Percentiles rank a stretch among this genome's conserved stretches.
Conservation (phyloP, 2,888 invertebrate genomes). For the Labia minor region DNA sequence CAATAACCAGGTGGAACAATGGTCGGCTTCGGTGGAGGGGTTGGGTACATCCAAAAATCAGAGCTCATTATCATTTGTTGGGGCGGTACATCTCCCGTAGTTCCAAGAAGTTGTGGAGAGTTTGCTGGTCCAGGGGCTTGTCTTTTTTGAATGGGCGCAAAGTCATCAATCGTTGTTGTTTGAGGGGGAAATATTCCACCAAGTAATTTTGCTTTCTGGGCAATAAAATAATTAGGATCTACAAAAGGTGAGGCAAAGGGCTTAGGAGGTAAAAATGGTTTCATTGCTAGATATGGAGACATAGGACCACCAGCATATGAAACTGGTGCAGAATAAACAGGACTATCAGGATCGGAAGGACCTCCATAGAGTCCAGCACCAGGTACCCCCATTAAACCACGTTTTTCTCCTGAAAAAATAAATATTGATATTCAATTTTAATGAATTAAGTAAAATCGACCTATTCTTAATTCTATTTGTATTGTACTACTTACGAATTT, state of each 20-base stretch:
- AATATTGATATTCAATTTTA: neutral
- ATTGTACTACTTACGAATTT: neutral
- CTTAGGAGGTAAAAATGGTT: conserved; percentile 31
- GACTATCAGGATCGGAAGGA: conserved; percentile 17
- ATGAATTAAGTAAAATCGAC: no score
- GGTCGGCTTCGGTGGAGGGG: conserved; percentile 21
- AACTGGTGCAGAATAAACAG: neutral
- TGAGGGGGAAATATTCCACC: conserved; percentile 21
- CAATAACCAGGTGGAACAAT: conserved; percentile 22
- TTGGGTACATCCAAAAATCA: conserved; percentile 15
- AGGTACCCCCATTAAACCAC: neutral
- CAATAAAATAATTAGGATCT: conserved; percentile 28
- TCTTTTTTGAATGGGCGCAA: neutral
- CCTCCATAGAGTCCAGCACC: conserved; percentile 24
- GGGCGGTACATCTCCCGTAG: neutral
- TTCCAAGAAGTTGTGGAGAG: neutral
- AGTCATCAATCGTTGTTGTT: neutral
- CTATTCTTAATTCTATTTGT: neutral
- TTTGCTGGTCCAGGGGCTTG: neutral
- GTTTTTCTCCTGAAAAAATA: neutral
- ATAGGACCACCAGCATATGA: conserved; percentile 15
- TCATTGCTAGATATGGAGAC: conserved; percentile 26
- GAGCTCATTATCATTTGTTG: conserved; percentile 18
- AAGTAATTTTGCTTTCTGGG: conserved; percentile 23
- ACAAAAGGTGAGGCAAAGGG: conserved; percentile 30